These are phyloP conservation scores for Cyanocitta stelleri DNA, from an alignment of 2,113 vertebrate genomes.

Conservation along the genomic window DNA sequence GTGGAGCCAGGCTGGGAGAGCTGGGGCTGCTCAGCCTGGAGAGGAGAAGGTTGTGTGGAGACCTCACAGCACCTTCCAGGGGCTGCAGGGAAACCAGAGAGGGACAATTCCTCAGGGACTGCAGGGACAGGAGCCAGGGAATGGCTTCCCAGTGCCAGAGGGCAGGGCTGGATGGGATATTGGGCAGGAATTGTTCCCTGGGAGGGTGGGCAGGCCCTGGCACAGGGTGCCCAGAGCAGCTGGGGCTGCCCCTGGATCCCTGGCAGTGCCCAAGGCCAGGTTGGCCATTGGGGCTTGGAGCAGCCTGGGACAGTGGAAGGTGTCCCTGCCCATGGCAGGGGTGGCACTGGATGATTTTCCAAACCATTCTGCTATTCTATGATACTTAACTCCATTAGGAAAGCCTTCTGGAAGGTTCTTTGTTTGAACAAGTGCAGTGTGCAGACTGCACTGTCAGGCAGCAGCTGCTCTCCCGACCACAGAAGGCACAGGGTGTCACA, in stretches of 20 bases:
- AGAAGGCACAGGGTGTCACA: rapidly evolving
- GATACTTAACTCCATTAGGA: neutral
- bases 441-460: neutral
- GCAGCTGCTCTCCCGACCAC: neutral
- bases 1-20: neutral
- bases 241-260: too few species aligned
- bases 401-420: neutral
- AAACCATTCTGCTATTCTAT: neutral
- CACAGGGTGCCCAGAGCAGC: too few species aligned
- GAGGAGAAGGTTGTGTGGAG: neutral
- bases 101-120: neutral
- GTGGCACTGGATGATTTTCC: rapidly evolving
- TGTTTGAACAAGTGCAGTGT: neutral
- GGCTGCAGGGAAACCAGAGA: neutral
- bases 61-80: neutral
- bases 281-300: neutral
- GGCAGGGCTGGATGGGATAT: neutral
- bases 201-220: too few species aligned
- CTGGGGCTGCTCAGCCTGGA: neutral
- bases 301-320: neutral
- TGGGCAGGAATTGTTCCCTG: too few species aligned
- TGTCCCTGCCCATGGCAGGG: neutral
- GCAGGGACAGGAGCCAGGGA: neutral
- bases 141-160: neutral
- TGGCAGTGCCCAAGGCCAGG: too few species aligned